Conservation (phyloP, 2,888 invertebrate genomes). For the Pandemis heparana region DNA sequence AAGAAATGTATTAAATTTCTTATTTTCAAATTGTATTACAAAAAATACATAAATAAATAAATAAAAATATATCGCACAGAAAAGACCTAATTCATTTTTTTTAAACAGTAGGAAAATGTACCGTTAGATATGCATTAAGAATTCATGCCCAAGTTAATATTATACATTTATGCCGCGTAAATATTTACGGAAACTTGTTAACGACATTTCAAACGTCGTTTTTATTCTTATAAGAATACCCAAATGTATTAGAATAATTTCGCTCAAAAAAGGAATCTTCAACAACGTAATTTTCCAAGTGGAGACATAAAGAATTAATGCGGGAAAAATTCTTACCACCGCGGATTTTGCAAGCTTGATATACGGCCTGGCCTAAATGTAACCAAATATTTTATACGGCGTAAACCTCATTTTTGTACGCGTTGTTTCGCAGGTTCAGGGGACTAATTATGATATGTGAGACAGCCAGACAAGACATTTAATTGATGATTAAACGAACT, state of each 20-base stretch:
- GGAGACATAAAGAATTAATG: slow-evolving; percentile 34
- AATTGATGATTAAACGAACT: too few species aligned
- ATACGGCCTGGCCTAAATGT: slow-evolving; percentile 39
- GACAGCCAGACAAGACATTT: background rate
- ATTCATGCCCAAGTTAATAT: background rate
- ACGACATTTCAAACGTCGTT: slow-evolving; percentile 7
- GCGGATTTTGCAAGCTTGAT: slow-evolving; percentile 37
- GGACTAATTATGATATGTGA: slow-evolving; percentile 36
- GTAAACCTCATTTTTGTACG: slow-evolving; percentile 33
- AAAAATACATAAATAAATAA: too few species aligned
- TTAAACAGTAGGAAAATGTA: background rate
- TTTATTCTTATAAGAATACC: background rate
- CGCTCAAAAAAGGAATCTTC: background rate
- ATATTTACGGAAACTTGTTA: slow-evolving; percentile 16
- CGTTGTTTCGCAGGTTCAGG: background rate
- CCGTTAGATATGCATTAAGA: background rate
- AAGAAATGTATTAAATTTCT: too few species aligned
- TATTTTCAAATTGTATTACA: too few species aligned
- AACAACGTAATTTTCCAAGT: slow-evolving; percentile 25
- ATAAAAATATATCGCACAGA: too few species aligned
- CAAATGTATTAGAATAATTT: slow-evolving; percentile 12
- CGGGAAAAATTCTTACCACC: slow-evolving; percentile 25
- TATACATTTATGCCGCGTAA: slow-evolving; percentile 13
- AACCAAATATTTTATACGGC: slow-evolving; percentile 43
- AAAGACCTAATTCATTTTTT: too few species aligned